Base-by-base conservation (phyloP, 1,140 invertebrate genomes). In the Caenorhabditis remanei region DNA sequence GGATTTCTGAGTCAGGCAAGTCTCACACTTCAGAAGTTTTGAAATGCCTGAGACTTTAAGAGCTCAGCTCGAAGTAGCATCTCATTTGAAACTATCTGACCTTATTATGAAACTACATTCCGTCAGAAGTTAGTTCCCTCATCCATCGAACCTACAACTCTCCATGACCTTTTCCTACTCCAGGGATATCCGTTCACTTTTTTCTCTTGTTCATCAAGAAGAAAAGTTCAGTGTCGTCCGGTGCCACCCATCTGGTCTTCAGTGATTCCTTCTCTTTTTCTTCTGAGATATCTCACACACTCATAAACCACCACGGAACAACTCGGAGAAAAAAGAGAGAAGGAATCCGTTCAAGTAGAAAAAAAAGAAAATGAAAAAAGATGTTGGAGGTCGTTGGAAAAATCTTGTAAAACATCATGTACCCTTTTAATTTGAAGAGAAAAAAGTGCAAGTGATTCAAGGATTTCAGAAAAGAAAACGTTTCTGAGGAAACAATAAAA, bases 231-330 rank as follows among this genome's bases (percentile, higher is more conserved):
- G 71, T 79, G 71, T 53, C 71, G 71, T 79, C 71, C 71, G 46
- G 71, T 79, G 71, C 71, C 71, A 79, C 71, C 71, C 71, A 79
- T 79, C 71, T 79, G 71, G 71, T 53, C 43, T 67, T 67, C 71
- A 79, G 71, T 32, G 71, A 46, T 32, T 32, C 56, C n/a, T n/a
- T 24, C 65, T 43, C 61, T 8, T 32, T 41, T 43, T 75, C 43
- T 75, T 40, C 41, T 19, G 14, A n/a, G 14, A 71, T 11, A 48
- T 79, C 71, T 50, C 71, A 79, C 71, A 79, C 71, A 50, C 71
- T 79, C 71, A 79, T 79, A 79, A 48, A 79, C 71, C 41, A 79
- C 71, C 19, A n/a, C 21, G 50, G 63, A 67, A 67, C 63, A 67
- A 67, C 63, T 67, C 40, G 19, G 58, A 11, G 9, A n/a, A n/a